These are phyloP conservation scores for Lethenteron reissneri DNA, from an alignment of 2,113 vertebrate species.

Conservation along the genomic window DNA sequence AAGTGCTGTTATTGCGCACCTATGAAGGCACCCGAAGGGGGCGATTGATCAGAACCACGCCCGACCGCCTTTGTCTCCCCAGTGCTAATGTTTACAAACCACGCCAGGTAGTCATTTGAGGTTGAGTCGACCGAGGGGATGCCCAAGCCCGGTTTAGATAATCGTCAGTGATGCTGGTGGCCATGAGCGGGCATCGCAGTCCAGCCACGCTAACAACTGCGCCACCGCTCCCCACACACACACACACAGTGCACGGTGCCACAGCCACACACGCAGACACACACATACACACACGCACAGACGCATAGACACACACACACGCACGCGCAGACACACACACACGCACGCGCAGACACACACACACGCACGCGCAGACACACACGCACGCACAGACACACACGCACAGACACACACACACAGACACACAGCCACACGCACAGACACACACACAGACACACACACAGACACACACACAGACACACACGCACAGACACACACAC, in stretches of 20 bases:
- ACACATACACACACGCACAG: background rate
- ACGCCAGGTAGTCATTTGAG: no score
- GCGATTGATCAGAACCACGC: no score
- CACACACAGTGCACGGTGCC: background rate
- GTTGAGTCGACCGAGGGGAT: no score
- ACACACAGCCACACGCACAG: background rate
- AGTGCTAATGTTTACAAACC: no score
- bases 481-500: background rate
- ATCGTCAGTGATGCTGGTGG: no score
- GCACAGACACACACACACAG: background rate
- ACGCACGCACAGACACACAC: background rate
- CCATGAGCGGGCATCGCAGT: no score
- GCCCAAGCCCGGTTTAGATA: no score
- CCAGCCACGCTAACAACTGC: background rate
- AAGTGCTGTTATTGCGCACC: no score
- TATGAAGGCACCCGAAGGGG: no score
- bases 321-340: background rate
- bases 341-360: background rate
- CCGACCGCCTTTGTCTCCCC: no score
- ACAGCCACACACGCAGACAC: background rate
- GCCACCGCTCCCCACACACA: background rate
- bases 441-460: background rate
- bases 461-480: constrained; percentile 17
- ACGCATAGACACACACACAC: background rate
- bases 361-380: background rate